A percentile compares a stretch with the other conserved stretches of the same genome.
Evolutionary conservation across 1,140 invertebrate genomes (phyloP).

Genomic region (Drosophila littoralis): DNA sequence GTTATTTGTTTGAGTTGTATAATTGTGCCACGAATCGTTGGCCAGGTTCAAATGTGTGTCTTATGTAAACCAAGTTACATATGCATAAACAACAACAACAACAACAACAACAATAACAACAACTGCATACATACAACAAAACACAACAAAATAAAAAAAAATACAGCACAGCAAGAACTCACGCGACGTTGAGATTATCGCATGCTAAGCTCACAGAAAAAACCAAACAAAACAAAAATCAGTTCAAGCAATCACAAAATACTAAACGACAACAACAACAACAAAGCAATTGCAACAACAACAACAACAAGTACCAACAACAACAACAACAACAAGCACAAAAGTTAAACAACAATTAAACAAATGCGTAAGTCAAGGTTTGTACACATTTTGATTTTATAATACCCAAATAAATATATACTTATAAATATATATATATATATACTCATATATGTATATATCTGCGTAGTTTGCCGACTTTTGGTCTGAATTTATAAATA

Average conservation of each 20-base stretch:
- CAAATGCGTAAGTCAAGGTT: constrained; percentile 82
- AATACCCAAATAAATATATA: constrained; percentile 23
- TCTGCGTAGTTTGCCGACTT: neutral
- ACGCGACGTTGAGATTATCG: constrained; percentile 73
- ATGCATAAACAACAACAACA: constrained; percentile 35
- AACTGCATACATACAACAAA: constrained; percentile 45
- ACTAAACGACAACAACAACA: constrained; percentile 65
- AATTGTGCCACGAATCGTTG: constrained; percentile 21
- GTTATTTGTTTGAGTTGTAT: constrained; percentile 59
- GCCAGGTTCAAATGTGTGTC: constrained; percentile 36
- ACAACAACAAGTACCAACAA: constrained; percentile 70
- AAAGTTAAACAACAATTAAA: constrained; percentile 48
- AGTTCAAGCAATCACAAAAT: constrained; percentile 63
- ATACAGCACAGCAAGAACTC: constrained; percentile 52
- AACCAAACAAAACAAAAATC: constrained; percentile 44
- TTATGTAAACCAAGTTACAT: constrained; percentile 40
- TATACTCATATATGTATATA: neutral
- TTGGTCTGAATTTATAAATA: no score
- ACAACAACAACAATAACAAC: constrained; percentile 30
- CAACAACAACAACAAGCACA: constrained; percentile 64
- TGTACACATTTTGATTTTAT: constrained; percentile 69
- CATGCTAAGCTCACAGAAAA: constrained; percentile 76
- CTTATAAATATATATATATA: constrained; percentile 10
- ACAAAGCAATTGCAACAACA: constrained; percentile 66
- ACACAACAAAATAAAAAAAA: constrained; percentile 28